These are phyloP conservation scores for Steatocranus sp. DNA, from an alignment of 2,797 vertebrate species.

Conservation along the genomic window DNA sequence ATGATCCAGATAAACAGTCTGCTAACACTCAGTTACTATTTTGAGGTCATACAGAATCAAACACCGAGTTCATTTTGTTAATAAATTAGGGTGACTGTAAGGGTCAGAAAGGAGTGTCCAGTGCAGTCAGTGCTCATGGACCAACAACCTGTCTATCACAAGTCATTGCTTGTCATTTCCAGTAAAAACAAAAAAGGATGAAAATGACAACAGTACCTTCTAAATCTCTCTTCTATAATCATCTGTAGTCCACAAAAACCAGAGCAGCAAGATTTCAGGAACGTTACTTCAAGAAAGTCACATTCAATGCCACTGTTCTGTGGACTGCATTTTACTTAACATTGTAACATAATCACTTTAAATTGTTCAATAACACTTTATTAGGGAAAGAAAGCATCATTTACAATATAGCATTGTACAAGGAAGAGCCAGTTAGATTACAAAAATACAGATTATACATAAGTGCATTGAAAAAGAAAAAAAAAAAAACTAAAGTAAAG, in stretches of 20 bases:
- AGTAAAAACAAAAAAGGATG: background rate
- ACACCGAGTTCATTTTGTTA: rapidly evolving
- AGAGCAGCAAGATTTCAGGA: background rate
- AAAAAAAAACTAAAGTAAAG: background rate
- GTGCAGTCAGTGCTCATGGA: background rate
- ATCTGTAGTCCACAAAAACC: background rate
- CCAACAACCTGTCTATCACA: background rate
- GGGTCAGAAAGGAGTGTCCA: background rate
- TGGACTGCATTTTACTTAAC: background rate
- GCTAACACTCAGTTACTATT: background rate
- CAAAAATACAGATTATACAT: slow-evolving; percentile 27
- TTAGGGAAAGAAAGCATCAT: background rate
- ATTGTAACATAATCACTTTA: background rate
- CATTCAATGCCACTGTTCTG: background rate
- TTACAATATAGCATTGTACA: slow-evolving; percentile 2
- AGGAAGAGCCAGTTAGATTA: slow-evolving; percentile 24
- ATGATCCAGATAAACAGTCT: background rate
- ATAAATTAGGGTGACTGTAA: background rate
- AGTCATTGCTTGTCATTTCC: background rate
- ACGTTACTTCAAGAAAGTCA: background rate
- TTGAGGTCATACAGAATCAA: background rate
- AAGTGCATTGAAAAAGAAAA: background rate
- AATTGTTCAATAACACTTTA: background rate
- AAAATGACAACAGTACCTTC: background rate
- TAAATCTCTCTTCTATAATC: background rate